Conservation (phyloP, 2,113 vertebrate species). For the Pan troglodytes region NHGRI_mPanTro3-v2.1_pri NC_072404.2:30836001-30836500, state of each 20-base stretch:
- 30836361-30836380: neutral
- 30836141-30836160: constrained; percentile 55
- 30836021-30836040: constrained; percentile 21
- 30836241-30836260: constrained; percentile 50
- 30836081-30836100: constrained; percentile 38
- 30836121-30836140: constrained; percentile 51
- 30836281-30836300: constrained; percentile 37
- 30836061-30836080: constrained; percentile 16
- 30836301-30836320: neutral
- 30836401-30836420: neutral
- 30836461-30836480: neutral
- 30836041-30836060: constrained; percentile 12
- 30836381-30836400: neutral
- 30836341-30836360: neutral
- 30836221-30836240: constrained; percentile 24
- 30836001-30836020: neutral
- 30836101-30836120: neutral
- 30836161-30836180: constrained; percentile 74
- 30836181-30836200: constrained; percentile 58
- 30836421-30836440: neutral
- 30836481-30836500: neutral
- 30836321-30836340: neutral
- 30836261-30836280: constrained; percentile 17
- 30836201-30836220: constrained; percentile 57
- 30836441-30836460: neutral